Evolutionary conservation across 2,797 vertebrate species (phyloP), one percentile per base, ranked within the genome.

Genomic region (Aplochiton taeniatus): DNA sequence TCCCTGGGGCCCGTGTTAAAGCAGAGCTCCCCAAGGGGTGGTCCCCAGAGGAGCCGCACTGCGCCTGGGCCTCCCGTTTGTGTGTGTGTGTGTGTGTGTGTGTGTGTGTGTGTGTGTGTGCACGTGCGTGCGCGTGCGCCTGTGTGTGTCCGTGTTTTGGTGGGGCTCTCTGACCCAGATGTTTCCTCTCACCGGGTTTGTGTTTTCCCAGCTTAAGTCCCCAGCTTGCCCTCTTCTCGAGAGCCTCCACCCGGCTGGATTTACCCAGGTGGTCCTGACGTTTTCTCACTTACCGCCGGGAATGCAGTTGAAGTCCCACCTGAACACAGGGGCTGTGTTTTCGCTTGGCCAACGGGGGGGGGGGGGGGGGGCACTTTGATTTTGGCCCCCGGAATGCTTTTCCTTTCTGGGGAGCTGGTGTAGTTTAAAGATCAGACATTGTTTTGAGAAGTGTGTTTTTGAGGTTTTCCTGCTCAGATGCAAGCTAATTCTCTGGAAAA

Each of bases 191-290:
- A 61, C 65, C 72, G 8, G 42, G 45, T 78, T 67, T 62, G 58
- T 80, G 77, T 87, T 89, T 86, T 83, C 76, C 58, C 82, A 89
- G 85, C 76, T 79, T 69, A 71, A 68, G 75, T 75, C 70, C 69
- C 61, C n/a, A 10, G 75, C 19, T 19, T 65, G 60, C 70, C 57
- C 65, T 73, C 19, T 13, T 74, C 65, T 69, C 65, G 66, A 70
- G 20, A 45, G 44, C n/a, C n/a, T n/a, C n/a, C n/a, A 8, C 47
- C 56, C 9, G 8, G 0, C 55, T 11, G 66, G 11, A 73, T 86
- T 79, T 87, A 77, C 70, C 77, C 82, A 83, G 81, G 72, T 87
- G 81, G 19, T 80, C 63, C 64, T 41, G 44, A 5, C 64, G 80
- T 70, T 72, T 60, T 79, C 58, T 46, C 55, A 64, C 49, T 9